Evolutionary conservation across 2,113 vertebrate genomes (phyloP).

Genomic region (Chloroceryle aenea): DNA sequence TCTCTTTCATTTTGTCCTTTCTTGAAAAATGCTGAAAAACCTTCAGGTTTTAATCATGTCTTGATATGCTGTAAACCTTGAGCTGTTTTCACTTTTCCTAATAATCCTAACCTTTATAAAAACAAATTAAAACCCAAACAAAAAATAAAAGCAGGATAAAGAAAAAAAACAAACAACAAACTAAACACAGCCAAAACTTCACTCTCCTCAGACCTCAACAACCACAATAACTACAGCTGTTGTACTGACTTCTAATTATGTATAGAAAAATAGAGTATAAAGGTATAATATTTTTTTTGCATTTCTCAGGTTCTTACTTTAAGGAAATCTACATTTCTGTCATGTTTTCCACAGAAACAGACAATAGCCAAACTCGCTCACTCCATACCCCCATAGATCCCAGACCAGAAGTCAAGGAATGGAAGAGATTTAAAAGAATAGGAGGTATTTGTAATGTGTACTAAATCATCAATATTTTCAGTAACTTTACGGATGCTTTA

Average conservation of each 20-base stretch:
- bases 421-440: not conserved
- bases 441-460: not conserved
- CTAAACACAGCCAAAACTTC: accelerated
- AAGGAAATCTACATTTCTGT: not conserved
- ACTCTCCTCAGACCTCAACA: accelerated
- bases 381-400: too few species aligned
- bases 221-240: accelerated
- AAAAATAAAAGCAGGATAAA: not conserved
- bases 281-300: not conserved
- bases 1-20: not conserved
- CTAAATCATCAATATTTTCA: not conserved
- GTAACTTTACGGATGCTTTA: not conserved
- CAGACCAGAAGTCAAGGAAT: not conserved
- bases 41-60: not conserved
- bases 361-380: not conserved
- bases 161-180: too few species aligned
- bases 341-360: not conserved
- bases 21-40: not conserved
- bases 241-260: not conserved
- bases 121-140: accelerated
- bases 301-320: not conserved
- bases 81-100: not conserved
- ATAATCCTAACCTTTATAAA: accelerated
- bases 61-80: not conserved
- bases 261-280: not conserved